phyloP scores from a whole-genome alignment of 2,888 invertebrate genomes.

The Conops quadrifasciatus region DNA sequence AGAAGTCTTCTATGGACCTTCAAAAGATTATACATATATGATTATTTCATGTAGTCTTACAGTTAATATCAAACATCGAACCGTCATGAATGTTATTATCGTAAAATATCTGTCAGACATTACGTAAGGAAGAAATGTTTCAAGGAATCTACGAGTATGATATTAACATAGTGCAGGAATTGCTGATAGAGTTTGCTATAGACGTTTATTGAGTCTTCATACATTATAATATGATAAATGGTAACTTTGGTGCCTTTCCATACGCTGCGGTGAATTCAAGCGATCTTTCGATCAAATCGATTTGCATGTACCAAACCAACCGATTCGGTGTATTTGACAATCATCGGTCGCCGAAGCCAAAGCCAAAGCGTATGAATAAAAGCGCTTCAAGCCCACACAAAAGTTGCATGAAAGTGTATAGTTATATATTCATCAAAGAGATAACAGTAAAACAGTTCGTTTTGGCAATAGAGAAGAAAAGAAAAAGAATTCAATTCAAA shows the following conservation, averaged over 20 bases:
- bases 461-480: neutral
- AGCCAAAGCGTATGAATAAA: no score
- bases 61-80: no score
- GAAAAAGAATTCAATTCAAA: neutral
- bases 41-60: no score
- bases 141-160: neutral
- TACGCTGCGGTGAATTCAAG: no score
- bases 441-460: constrained; percentile 11
- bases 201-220: neutral
- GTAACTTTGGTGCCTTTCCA: no score
- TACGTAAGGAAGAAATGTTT: neutral
- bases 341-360: no score
- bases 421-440: constrained; percentile 10
- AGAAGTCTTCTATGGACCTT: no score
- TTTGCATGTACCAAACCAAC: no score
- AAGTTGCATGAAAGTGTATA: neutral
- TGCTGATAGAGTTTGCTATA: neutral
- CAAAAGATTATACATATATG: no score
- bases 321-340: no score
- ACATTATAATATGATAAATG: no score
- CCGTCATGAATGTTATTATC: neutral
- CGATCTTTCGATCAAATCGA: no score
- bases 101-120: neutral
- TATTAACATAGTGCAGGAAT: neutral
- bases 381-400: constrained; percentile 34